Percentiles rank a stretch among this genome's conserved stretches.
These are phyloP conservation scores for Poecilia gillii DNA, from an alignment of 2,797 vertebrate genomes.

Conservation along the genomic window DNA sequence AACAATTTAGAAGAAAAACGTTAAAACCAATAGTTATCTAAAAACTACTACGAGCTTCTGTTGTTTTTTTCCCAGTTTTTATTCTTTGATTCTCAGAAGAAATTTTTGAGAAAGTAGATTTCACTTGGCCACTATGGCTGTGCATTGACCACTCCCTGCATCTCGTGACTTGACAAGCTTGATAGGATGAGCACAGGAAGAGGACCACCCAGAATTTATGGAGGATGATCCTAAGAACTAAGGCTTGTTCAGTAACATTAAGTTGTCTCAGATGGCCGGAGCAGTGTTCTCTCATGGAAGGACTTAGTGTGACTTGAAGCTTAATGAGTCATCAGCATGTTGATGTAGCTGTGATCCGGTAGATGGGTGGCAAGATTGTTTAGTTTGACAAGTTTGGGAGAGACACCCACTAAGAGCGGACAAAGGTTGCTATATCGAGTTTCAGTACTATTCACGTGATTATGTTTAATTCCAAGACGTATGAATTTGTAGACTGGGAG, in stretches of 20 bases:
- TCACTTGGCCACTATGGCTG: background rate
- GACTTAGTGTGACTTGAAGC: constrained; percentile 23
- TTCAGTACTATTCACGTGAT: background rate
- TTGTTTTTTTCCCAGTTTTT: background rate
- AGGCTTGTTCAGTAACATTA: constrained; percentile 54
- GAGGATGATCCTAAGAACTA: constrained; percentile 40
- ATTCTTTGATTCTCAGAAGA: background rate
- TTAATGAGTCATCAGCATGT: constrained; percentile 12
- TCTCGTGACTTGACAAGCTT: constrained; percentile 30
- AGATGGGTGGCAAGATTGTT: constrained; percentile 1
- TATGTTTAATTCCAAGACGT: background rate
- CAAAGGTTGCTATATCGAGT: background rate
- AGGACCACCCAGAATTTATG: constrained; percentile 65
- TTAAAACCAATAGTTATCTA: background rate
- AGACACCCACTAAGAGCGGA: background rate
- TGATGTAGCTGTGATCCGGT: constrained; percentile 15
- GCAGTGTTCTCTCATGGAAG: constrained; percentile 36
- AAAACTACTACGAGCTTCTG: background rate
- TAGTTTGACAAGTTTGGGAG: background rate
- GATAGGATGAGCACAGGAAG: constrained; percentile 30
- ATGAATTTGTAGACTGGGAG: background rate
- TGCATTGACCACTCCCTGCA: constrained; percentile 22
- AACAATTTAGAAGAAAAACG: background rate
- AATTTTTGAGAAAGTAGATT: background rate
- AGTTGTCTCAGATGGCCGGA: constrained; percentile 56